Base-by-base conservation (phyloP, 2,113 vertebrate genomes). In the Saiga tatarica region DNA sequence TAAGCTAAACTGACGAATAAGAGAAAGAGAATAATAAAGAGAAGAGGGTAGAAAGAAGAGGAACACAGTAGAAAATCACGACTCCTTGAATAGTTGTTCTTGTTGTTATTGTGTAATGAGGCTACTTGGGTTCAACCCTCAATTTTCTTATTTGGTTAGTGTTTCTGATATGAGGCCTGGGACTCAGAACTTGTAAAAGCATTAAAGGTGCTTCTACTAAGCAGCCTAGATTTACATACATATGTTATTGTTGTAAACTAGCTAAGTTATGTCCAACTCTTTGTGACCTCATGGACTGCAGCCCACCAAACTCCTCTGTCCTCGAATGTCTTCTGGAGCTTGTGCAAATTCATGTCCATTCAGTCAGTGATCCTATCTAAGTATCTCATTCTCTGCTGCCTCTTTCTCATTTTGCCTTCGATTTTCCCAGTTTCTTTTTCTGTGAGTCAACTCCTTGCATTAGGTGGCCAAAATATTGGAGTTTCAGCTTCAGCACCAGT, bases 281-380 rank as follows among this genome's bases (percentile, higher is more conserved):
- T 36, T 23, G n/a, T 71, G 64, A 36, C n/a, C 9, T 36, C 64
- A 36, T 23, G 19, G 17, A 71, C 9, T 36, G 19, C 9, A 71
- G n/a, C n/a, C n/a, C 2, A 0, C n/a, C 2, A 36, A 10, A 4
- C 64, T 36, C 1, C 0, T 71, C 19, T 71, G 17, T 71, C 64
- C 19, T 71, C n/a, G n/a, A 12, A 17, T 21, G 0, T 12, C n/a
- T 71, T 36, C n/a, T 71, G n/a, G 19, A 23, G 64, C 11, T 71
- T 71, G 19, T 11, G n/a, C 9, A 71, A 5, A 71, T 71, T 71
- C 64, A 36, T 36, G n/a, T 36, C 64, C 64, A 71, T 71, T 71
- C 64, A 71, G 64, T 71, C 0, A 0, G 17, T 71, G n/a, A 71
- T 23, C 4, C n/a, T 67, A 36, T 67, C 33, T 36, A 64, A 64